These are phyloP conservation scores for Zaprionus taronus DNA, from an alignment of 1,140 invertebrate species.

Conservation along the genomic window DNA sequence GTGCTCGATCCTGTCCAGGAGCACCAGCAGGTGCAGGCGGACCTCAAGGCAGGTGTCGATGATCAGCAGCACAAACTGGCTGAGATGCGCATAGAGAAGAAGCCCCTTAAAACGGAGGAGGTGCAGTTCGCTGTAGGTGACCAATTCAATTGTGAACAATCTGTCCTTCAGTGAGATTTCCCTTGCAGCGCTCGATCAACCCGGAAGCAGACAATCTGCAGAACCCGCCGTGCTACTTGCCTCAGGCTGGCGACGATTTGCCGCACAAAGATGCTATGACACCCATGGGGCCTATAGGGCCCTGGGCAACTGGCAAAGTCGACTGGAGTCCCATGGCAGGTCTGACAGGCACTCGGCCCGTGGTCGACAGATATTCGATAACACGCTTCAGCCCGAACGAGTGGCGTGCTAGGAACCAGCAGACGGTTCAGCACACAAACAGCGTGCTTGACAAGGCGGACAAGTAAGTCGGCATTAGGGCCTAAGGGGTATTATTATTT, in stretches of 20 bases:
- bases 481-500: too few species aligned
- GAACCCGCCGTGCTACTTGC: conserved; percentile 85
- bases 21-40: conserved; percentile 36
- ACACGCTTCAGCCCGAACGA: conserved; percentile 89
- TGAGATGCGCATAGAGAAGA: conserved; percentile 44
- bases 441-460: conserved; percentile 83
- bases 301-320: conserved; percentile 89
- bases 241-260: conserved; percentile 85
- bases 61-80: conserved; percentile 59
- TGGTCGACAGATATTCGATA: conserved; percentile 90
- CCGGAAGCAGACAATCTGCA: conserved; percentile 69
- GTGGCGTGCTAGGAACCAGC: conserved; percentile 88
- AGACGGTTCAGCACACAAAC: conserved; percentile 85
- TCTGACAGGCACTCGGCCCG: conserved; percentile 89
- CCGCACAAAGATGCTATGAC: conserved; percentile 82
- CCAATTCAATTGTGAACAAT: neutral
- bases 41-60: conserved; percentile 56
- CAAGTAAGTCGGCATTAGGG: conserved; percentile 43
- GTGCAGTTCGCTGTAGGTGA: conserved; percentile 62
- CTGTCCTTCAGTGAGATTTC: neutral
- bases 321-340: conserved; percentile 89
- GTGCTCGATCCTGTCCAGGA: conserved; percentile 35
- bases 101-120: conserved; percentile 38
- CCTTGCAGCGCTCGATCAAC: conserved; percentile 53
- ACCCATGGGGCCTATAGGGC: conserved; percentile 85